Percentiles rank a stretch among this genome's conserved stretches.
Conservation (phyloP, 2,797 vertebrate genomes). For the Hippocampus kuda region DNA sequence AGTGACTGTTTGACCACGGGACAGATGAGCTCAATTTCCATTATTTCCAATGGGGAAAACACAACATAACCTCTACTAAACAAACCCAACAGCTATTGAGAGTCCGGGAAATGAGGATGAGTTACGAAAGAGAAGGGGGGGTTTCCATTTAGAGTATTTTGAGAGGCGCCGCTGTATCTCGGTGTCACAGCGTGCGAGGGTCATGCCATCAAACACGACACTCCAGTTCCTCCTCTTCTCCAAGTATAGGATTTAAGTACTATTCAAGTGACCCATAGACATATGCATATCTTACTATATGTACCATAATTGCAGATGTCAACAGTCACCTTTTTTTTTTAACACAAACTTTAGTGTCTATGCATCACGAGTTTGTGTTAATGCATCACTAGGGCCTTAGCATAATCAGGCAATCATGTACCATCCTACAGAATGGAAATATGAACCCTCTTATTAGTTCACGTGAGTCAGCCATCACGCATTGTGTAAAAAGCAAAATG, state of each 20-base stretch:
- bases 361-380: too few species aligned
- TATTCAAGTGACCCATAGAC: too few species aligned
- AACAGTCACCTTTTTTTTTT: too few species aligned
- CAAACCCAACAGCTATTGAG: slow-evolving; percentile 1
- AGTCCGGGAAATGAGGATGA: slow-evolving; percentile 17
- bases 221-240: too few species aligned
- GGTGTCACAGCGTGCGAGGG: slow-evolving; percentile 20
- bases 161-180: slow-evolving; percentile 54
- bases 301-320: too few species aligned
- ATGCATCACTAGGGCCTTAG: too few species aligned
- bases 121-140: slow-evolving; percentile 24
- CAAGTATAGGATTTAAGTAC: too few species aligned
- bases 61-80: slow-evolving; percentile 9
- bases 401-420: too few species aligned
- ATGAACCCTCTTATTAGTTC: neutral
- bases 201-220: too few species aligned
- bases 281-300: too few species aligned
- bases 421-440: neutral
- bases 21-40: neutral
- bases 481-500: neutral
- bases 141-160: slow-evolving; percentile 56
- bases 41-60: neutral
- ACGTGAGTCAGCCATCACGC: neutral
- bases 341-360: too few species aligned
- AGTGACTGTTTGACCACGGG: neutral